Evolutionary conservation across 2,797 vertebrate genomes (phyloP).

Genomic region (Hoplostethus mediterraneus): DNA sequence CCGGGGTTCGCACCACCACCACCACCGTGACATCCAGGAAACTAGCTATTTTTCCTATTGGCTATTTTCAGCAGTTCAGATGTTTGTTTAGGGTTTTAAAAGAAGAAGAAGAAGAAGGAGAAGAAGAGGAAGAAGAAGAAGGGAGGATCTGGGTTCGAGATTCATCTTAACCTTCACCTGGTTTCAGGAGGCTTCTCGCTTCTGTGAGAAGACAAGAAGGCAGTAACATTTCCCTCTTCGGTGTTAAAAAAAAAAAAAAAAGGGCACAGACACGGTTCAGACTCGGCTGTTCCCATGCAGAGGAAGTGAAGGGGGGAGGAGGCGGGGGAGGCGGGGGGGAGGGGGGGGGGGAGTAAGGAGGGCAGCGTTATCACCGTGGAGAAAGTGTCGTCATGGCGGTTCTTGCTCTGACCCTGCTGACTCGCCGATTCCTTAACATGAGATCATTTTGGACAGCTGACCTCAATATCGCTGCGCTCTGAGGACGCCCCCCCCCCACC

Average conservation of each 20-base stretch:
- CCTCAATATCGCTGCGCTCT: slow-evolving; percentile 82
- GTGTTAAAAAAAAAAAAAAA: no score
- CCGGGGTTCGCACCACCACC: slow-evolving; percentile 59
- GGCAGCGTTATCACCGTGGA: slow-evolving; percentile 78
- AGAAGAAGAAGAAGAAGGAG: slow-evolving; percentile 46
- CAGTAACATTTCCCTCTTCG: slow-evolving; percentile 21
- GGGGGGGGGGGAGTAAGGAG: slow-evolving; percentile 63
- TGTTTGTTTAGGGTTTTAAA: slow-evolving; percentile 73
- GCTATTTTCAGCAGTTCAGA: slow-evolving; percentile 76
- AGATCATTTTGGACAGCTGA: slow-evolving; percentile 89
- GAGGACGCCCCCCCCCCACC: slow-evolving; percentile 41
- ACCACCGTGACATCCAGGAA: slow-evolving; percentile 78
- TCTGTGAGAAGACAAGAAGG: slow-evolving; percentile 41
- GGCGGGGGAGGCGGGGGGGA: no score
- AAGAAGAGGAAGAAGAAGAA: slow-evolving; percentile 48
- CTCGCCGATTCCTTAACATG: slow-evolving; percentile 84
- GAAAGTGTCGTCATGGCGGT: slow-evolving; percentile 85
- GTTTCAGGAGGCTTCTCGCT: slow-evolving; percentile 24
- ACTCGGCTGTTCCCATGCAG: slow-evolving; percentile 68
- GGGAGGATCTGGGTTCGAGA: slow-evolving; percentile 51
- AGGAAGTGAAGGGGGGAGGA: slow-evolving; percentile 60
- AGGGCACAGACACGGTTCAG: slow-evolving; percentile 55
- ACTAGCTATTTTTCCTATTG: slow-evolving; percentile 63
- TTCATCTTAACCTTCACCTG: slow-evolving; percentile 49
- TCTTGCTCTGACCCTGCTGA: slow-evolving; percentile 86